Evolutionary conservation across 1,140 invertebrate species (phyloP).

Genomic region (Brachionus koreanus): DNA sequence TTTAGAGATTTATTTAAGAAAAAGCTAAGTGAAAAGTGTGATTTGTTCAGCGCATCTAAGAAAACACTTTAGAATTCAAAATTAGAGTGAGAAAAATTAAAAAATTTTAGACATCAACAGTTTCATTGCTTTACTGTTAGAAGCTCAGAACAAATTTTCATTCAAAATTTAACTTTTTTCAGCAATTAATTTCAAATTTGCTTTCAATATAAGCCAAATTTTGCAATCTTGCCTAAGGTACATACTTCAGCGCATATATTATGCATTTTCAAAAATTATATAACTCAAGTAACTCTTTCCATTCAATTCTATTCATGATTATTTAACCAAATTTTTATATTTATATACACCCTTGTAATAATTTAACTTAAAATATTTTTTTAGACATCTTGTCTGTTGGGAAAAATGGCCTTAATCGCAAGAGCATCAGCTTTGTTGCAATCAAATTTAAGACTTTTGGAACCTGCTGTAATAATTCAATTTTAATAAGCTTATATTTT

Average conservation of each 20-base stretch:
- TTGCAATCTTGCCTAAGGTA: neutral
- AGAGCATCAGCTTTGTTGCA: conserved; percentile 27
- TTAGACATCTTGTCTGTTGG: neutral
- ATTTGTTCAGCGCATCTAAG: neutral
- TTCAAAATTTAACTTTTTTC: neutral
- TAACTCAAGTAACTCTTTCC: conserved; percentile 23
- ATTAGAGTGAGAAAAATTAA: neutral
- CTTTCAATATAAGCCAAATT: neutral
- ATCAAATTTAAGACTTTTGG: conserved; percentile 36
- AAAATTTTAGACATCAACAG: neutral
- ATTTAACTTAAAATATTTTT: neutral
- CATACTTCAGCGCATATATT: neutral
- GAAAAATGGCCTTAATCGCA: conserved; percentile 21
- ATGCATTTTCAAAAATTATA: conserved; percentile 18
- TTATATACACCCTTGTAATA: conserved; percentile 5
- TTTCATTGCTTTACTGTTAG: neutral
- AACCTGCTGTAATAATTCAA: neutral
- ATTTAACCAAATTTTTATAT: conserved; percentile 3
- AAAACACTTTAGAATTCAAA: neutral
- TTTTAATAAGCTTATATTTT: neutral
- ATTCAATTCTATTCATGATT: conserved; percentile 3
- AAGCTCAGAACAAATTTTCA: neutral
- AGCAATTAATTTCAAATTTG: neutral
- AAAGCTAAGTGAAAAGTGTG: conserved; percentile 5
- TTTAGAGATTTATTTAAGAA: neutral